phyloP scores from a whole-genome alignment of 2,888 invertebrate genomes.

The Chrysotoxum bicinctum region DNA sequence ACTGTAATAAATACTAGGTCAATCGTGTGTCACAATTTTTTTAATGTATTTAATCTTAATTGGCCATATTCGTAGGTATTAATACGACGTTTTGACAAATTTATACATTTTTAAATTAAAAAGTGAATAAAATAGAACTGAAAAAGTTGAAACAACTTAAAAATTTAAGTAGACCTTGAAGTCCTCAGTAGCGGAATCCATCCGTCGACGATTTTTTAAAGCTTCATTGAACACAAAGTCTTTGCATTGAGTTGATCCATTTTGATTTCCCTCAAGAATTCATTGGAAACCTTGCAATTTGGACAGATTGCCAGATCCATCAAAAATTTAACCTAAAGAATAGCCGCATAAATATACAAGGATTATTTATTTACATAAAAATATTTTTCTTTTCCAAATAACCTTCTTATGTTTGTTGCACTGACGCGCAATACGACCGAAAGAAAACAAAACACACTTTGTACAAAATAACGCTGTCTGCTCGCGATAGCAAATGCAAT shows the following conservation, averaged over 20 bases:
- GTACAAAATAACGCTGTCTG: conserved; percentile 54
- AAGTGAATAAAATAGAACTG: neutral
- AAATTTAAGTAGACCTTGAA: neutral
- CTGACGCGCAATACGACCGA: conserved; percentile 34
- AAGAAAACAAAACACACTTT: conserved; percentile 42
- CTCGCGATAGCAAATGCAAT: conserved; percentile 50
- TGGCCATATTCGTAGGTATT: neutral
- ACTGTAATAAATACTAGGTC: neutral
- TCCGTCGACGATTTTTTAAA: neutral
- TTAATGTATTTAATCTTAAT: neutral
- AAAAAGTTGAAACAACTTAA: neutral
- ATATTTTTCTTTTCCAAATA: neutral
- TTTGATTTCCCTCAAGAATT: conserved; percentile 37
- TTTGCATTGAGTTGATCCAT: conserved; percentile 23
- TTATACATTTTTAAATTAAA: neutral
- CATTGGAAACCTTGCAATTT: conserved; percentile 35
- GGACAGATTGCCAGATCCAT: conserved; percentile 50
- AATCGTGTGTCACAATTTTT: neutral
- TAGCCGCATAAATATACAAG: neutral
- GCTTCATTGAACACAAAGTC: conserved; percentile 4
- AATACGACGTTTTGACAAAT: neutral
- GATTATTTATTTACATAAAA: neutral
- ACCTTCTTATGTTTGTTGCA: conserved; percentile 58
- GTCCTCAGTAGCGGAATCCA: neutral
- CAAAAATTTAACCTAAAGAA: conserved; percentile 34